Evolutionary conservation across 2,888 invertebrate genomes (phyloP), one percentile per base, ranked within the genome.

Genomic region (Oligia fasciuncula): DNA sequence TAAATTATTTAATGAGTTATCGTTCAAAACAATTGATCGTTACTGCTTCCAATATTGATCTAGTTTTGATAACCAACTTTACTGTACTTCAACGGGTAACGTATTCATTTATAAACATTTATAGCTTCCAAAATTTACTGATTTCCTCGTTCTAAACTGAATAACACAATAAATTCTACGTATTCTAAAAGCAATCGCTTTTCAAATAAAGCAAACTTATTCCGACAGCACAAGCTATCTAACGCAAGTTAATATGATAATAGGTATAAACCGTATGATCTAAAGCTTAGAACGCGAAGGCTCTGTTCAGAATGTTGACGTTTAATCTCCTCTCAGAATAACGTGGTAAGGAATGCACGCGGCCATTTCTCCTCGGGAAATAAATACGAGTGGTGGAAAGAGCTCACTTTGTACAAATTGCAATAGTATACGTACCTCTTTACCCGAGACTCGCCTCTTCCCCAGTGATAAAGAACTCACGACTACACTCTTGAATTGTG

Each of bases 341-440:
- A 90, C 89, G 85, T 86, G 86, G 88, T 87, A 77, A 83, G 85
- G 87, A 89, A 90, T 90, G 89, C 88, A 89, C 84, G 77, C 85
- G 86, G 88, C 89, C 86, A 91, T 91, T 90, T 91, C 91, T 90
- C 87, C 86, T 80, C 86, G 83, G 88, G 87, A 93, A 92, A 94
- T 93, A 94, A 93, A 93, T 92, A 91, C 87, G 80, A 87, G 84
- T 84, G 79, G 88, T 87, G 82, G 88, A 90, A 90, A 91, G 88
- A 90, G 91, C 89, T 91, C 90, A 91, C 90, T 94, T 93, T 90
- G 91, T 90, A 91, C 91, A 93, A 93, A 93, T 92, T 92, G 91
- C 90, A 87, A 89, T 88, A 91, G 87, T 86, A 79, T 81, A 81
- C 88, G 83, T 88, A 87, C 73, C 75, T 85, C 70, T 81, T 71